Evolutionary conservation across 2,888 invertebrate species (phyloP).

Genomic region (Cryptophagus acutangulus): DNA sequence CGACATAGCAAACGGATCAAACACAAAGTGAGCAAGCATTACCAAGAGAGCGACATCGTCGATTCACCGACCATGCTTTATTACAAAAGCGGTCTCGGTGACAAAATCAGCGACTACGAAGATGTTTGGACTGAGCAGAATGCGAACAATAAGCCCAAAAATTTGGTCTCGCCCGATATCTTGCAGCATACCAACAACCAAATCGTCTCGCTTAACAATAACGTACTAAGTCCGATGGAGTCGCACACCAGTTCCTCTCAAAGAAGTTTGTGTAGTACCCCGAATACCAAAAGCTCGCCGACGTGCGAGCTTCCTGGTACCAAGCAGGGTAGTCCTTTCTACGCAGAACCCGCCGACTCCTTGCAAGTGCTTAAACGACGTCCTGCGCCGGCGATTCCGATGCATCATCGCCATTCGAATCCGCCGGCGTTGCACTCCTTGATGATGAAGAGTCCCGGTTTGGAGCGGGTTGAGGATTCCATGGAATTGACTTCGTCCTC

Average conservation of each 20-base stretch:
- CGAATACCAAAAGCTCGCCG: conserved; percentile 16
- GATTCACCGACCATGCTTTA: conserved; percentile 79
- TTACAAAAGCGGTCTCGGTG: conserved; percentile 80
- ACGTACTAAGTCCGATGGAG: conserved; percentile 47
- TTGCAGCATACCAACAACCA: conserved; percentile 49
- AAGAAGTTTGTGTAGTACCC: conserved; percentile 38
- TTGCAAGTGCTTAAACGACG: conserved; percentile 39
- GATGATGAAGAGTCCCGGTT: conserved; percentile 36
- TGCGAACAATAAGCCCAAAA: conserved; percentile 43
- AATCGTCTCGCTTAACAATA: conserved; percentile 55
- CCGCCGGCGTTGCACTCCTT: conserved; percentile 46
- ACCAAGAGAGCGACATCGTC: conserved; percentile 76
- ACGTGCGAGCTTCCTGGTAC: conserved; percentile 19
- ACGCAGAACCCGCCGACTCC: conserved; percentile 85
- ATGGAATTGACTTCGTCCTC: conserved; percentile 56
- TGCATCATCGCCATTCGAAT: conserved; percentile 50
- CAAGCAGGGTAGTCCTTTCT: conserved; percentile 80
- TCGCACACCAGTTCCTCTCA: conserved; percentile 34
- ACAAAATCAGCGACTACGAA: conserved; percentile 92
- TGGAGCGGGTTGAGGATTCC: conserved; percentile 49
- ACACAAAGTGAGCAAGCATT: conserved; percentile 66
- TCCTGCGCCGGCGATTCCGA: conserved; percentile 33
- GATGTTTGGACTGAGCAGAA: conserved; percentile 73
- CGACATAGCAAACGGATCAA: conserved; percentile 43
- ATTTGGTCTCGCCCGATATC: conserved; percentile 42